These are phyloP conservation scores for Sander lucioperca DNA, from an alignment of 2,113 vertebrate genomes.

Conservation along the genomic window DNA sequence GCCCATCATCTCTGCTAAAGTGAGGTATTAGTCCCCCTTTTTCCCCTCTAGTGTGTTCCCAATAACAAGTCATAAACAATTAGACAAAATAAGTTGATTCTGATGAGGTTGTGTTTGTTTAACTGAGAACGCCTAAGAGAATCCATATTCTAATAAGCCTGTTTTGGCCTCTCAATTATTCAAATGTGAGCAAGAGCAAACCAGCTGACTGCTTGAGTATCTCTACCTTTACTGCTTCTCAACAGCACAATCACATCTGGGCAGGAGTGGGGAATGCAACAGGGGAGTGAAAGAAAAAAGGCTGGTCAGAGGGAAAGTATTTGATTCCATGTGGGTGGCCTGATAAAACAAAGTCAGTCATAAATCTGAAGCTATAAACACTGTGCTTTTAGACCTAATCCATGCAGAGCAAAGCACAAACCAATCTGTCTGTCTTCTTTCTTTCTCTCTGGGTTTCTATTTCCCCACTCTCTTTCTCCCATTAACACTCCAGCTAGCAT, in stretches of 20 bases:
- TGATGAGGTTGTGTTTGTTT: neutral
- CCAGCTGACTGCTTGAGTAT: neutral
- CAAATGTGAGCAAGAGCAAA: neutral
- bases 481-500: neutral
- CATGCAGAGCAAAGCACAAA: conserved; percentile 42
- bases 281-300: conserved; percentile 25
- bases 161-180: neutral
- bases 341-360: conserved; percentile 74
- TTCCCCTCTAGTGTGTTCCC: neutral
- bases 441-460: neutral
- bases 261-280: neutral
- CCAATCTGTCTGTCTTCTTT: conserved; percentile 29
- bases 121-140: neutral
- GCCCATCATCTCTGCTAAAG: neutral
- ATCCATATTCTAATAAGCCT: neutral
- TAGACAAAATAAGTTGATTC: neutral
- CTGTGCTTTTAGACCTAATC: conserved; percentile 64
- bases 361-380: conserved; percentile 73
- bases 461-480: neutral
- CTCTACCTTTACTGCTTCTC: conserved; percentile 14
- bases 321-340: conserved; percentile 73
- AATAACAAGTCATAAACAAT: neutral
- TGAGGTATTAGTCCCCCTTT: neutral
- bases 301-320: conserved; percentile 37
- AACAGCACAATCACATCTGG: neutral